These are phyloP conservation scores for Tiphia femorata DNA, from an alignment of 2,888 invertebrate genomes.

Conservation along the genomic window DNA sequence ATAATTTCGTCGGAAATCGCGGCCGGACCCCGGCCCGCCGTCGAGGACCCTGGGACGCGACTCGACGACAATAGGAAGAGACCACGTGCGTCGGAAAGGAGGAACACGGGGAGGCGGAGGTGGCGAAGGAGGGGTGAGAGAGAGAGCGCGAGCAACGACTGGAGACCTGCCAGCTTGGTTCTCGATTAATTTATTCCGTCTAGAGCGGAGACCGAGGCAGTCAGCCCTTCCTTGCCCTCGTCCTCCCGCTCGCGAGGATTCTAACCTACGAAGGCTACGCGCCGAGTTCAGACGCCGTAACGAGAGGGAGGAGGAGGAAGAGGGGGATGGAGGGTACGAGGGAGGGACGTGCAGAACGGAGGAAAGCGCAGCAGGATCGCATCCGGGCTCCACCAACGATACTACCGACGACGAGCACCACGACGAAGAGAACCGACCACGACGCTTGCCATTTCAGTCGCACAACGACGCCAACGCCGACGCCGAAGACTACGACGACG, in stretches of 20 bases:
- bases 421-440: too few species aligned
- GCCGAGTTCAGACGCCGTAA: constrained; percentile 26
- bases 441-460: too few species aligned
- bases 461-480: too few species aligned
- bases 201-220: constrained; percentile 21
- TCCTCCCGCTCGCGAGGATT: neutral
- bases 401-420: neutral
- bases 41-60: too few species aligned
- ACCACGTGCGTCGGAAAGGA: too few species aligned
- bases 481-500: neutral
- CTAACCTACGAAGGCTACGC: constrained; percentile 16
- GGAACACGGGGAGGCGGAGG: neutral
- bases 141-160: constrained; percentile 16
- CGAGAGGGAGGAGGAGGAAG: constrained; percentile 11
- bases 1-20: too few species aligned
- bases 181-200: constrained; percentile 47
- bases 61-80: too few species aligned
- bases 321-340: neutral
- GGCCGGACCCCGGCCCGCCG: too few species aligned
- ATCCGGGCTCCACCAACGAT: neutral
- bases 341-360: neutral
- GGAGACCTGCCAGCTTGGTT: constrained; percentile 39
- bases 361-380: neutral
- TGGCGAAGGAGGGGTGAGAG: neutral
- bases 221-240: neutral